A percentile compares a stretch with the other conserved stretches of the same genome.
Evolutionary conservation across 2,888 invertebrate species (phyloP).

Genomic region (Tetragonula carbonaria): DNA sequence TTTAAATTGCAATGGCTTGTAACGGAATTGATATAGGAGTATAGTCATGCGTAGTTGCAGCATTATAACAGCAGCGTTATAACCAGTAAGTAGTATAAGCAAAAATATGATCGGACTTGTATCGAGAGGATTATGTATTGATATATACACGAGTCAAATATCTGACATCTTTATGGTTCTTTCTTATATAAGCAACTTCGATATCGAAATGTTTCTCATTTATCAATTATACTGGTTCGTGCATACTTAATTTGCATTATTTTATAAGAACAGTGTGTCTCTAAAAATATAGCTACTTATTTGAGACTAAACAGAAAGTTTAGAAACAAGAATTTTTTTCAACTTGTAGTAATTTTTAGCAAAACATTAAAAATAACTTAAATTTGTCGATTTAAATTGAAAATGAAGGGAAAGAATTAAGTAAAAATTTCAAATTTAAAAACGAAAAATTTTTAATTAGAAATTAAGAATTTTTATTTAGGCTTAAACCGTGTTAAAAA

Average conservation of each 20-base stretch:
- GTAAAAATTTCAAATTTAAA: not conserved
- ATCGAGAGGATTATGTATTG: not conserved
- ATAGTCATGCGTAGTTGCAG: not conserved
- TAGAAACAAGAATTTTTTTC: not conserved
- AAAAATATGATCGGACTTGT: slow-evolving; percentile 7
- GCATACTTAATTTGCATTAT: not conserved
- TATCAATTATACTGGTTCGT: slow-evolving; percentile 29
- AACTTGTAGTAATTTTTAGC: too few species aligned
- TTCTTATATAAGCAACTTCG: not conserved
- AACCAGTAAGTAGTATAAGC: slow-evolving; percentile 26
- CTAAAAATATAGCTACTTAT: not conserved
- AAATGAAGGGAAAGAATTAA: not conserved
- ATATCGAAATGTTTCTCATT: slow-evolving; percentile 5
- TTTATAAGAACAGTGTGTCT: not conserved
- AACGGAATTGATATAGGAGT: not conserved
- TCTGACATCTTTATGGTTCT: slow-evolving; percentile 10
- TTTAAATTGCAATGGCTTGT: not conserved
- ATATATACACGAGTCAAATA: not conserved
- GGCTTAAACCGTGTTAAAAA: too few species aligned
- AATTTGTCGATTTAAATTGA: not conserved
- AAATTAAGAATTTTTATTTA: not conserved
- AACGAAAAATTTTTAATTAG: not conserved
- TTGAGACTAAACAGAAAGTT: not conserved
- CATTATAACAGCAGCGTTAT: not conserved
- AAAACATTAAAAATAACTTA: not conserved